Base-by-base conservation (phyloP, 2,113 vertebrate genomes). In the Callocephalon fimbriatum region DNA sequence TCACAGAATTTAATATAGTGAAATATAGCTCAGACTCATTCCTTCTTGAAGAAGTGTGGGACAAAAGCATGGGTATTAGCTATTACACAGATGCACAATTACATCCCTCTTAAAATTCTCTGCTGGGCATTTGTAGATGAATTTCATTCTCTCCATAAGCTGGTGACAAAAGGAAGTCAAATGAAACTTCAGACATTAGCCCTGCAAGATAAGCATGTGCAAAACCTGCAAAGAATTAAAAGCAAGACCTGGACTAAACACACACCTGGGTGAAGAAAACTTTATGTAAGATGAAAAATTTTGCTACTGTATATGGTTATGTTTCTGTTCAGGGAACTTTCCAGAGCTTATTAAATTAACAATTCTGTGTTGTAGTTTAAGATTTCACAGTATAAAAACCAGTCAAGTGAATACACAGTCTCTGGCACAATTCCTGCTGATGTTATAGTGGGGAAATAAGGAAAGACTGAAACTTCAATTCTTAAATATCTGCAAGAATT, bases 1-100 rank as follows among this genome's bases (percentile, higher is more conserved):
- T 42, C 16, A 29, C 0, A 0, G 61, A 40, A 38, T 10, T 74
- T 44, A 56, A 35, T 53, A 18, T 5, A 1, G 4, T 65, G 32
- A 22, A 51, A 42, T 35, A 31, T 32, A 81, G 10, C 37, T 77
- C 35, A 56, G 67, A 14, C 40, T 59, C 18, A 15, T 58, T 63
- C 19, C 15, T 35, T 56, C 50, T 38, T 53, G n/a, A 21, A 77
- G 31, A 63, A 71, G 32, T 79, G n/a, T 53, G 51, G n/a, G 56
- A 59, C 45, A 81, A 32, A 77, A 85, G 5, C 0, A 1, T 7
- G 10, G 32, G 7, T 16, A 44, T 0, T 7, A 53, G 6, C 21
- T 51, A 27, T 51, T 66, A 51, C 10, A 50, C 27, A 67, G 17
- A 47, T 40, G 8, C 7, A 26, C 31, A 59, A 2, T 35, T 62